Conservation (phyloP, 1,140 invertebrate genomes). For the Manduca sexta region DNA sequence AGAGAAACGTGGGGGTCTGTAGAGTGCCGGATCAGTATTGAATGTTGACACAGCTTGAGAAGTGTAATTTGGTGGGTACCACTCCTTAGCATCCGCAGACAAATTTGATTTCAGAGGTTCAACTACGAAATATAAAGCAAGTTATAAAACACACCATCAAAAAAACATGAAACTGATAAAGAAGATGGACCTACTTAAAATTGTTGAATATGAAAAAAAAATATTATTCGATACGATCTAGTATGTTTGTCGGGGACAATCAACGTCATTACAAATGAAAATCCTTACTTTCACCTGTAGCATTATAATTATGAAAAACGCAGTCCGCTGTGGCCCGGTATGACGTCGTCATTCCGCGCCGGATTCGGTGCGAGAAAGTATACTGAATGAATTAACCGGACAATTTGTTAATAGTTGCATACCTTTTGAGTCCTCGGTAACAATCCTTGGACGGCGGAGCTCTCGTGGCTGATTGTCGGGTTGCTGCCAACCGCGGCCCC, state of each 20-base stretch:
- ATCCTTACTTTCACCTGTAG: constrained; percentile 64
- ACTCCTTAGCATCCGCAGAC: constrained; percentile 70
- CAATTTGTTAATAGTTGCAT: constrained; percentile 8
- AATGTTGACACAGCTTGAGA: constrained; percentile 38
- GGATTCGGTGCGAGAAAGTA: constrained; percentile 27
- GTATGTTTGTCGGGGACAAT: constrained; percentile 42
- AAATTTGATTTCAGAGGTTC: constrained; percentile 58
- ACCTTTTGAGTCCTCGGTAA: constrained; percentile 53
- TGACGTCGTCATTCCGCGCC: constrained; percentile 30
- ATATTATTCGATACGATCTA: constrained; percentile 20
- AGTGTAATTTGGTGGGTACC: constrained; percentile 71
- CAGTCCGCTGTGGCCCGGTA: constrained; percentile 29
- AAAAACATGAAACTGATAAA: background rate
- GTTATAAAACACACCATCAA: background rate
- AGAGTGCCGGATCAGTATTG: constrained; percentile 34
- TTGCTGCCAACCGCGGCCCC: constrained; percentile 64
- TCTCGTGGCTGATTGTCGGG: constrained; percentile 55
- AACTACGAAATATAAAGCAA: constrained; percentile 24
- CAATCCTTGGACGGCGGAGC: constrained; percentile 52
- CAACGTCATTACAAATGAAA: constrained; percentile 64
- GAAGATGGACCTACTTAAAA: constrained; percentile 1
- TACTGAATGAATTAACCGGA: constrained; percentile 11
- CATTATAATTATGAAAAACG: constrained; percentile 39
- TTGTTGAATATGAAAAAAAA: constrained; percentile 17
- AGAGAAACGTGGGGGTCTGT: constrained; percentile 53